Conservation (phyloP, 2,797 vertebrate species). For the Pseudomugil tenellus region DNA sequence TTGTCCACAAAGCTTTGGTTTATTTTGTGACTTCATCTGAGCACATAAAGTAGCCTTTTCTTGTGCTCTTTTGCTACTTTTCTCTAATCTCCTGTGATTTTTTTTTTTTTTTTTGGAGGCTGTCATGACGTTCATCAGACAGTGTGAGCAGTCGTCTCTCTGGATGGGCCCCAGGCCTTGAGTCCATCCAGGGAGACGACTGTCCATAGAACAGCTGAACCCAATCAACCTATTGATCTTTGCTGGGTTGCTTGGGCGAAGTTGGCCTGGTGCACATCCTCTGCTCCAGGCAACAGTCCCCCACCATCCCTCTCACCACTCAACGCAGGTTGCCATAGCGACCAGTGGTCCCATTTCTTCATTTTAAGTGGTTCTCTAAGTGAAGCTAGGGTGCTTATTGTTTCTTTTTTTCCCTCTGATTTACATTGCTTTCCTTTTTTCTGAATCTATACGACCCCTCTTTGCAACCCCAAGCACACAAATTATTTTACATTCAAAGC, state of each 20-base stretch:
- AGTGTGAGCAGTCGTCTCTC: conserved; percentile 64
- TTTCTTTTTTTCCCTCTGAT: conserved; percentile 14
- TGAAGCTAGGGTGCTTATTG: conserved; percentile 24
- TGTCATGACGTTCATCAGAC: conserved; percentile 22
- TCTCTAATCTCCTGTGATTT: conserved; percentile 31
- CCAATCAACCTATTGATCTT: conserved; percentile 76
- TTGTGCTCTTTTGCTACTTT: not conserved
- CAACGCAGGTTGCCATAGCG: conserved; percentile 59
- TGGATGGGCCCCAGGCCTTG: conserved; percentile 31
- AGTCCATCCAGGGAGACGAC: conserved; percentile 15
- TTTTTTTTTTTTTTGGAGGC: conserved; percentile 12
- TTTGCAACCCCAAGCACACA: not conserved
- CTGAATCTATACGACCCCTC: conserved; percentile 12
- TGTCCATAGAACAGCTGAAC: conserved; percentile 61
- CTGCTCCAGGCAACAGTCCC: conserved; percentile 37
- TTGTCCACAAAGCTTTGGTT: not conserved
- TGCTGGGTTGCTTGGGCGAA: conserved; percentile 41
- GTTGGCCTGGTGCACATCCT: conserved; percentile 45
- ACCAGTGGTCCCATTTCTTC: conserved; percentile 63
- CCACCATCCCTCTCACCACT: not conserved
- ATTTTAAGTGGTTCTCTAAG: conserved; percentile 56
- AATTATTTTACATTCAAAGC: conserved; percentile 8
- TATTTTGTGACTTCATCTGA: conserved; percentile 6
- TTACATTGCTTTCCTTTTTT: conserved; percentile 26
- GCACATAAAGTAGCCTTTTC: conserved; percentile 13